Conservation (phyloP, 2,113 vertebrate genomes). For the Hucho hucho region DNA sequence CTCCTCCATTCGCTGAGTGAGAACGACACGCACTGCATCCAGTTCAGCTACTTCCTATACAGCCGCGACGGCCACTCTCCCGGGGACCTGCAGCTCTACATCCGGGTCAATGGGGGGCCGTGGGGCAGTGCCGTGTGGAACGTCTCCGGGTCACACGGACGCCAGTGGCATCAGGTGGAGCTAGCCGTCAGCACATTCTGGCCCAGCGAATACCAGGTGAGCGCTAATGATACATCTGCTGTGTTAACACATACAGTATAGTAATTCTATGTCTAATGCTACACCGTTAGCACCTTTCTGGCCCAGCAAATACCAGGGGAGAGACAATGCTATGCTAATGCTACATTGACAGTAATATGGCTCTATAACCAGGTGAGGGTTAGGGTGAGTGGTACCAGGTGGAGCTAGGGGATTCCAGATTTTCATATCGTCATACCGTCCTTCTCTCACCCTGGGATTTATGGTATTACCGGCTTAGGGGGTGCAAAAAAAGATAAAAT, state of each 20-base stretch:
- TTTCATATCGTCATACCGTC: no score
- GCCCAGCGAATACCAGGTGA: constrained; percentile 96
- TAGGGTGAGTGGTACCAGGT: background rate
- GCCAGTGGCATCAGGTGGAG: constrained; percentile 94
- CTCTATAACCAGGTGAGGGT: no score
- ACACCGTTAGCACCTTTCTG: no score
- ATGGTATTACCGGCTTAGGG: no score
- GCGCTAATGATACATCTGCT: background rate
- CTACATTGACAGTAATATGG: no score
- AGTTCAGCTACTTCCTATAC: constrained; percentile 97
- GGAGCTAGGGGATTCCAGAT: no score
- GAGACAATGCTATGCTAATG: no score
- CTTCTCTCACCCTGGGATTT: no score
- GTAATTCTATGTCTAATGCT: no score
- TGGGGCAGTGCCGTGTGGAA: constrained; percentile 91
- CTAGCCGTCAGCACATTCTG: constrained; percentile 95
- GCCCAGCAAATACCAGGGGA: no score
- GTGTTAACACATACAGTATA: no score
- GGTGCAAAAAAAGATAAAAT: no score
- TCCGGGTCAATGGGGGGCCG: constrained; percentile 84
- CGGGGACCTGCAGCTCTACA: constrained; percentile 81
- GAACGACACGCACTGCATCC: constrained; percentile 96
- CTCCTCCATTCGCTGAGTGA: constrained; percentile 89
- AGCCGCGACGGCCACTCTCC: constrained; percentile 90
- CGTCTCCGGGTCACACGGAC: constrained; percentile 84